Base-by-base conservation (phyloP, 2,888 invertebrate genomes). In the Eretmocerus hayati region DNA sequence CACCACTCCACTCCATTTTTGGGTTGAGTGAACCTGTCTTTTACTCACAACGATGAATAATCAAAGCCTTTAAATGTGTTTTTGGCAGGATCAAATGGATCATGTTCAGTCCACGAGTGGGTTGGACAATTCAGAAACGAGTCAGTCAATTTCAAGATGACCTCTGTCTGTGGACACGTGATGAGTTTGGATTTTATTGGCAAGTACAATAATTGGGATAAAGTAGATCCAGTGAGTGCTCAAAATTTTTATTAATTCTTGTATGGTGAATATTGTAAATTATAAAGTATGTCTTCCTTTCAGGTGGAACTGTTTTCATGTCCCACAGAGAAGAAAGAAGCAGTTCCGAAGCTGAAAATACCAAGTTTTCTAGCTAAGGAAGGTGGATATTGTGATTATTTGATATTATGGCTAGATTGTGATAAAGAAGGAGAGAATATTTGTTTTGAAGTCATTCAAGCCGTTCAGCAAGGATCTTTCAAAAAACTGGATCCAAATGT, bases 391-490 rank as follows among this genome's bases (percentile, higher is more conserved):
- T 87, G 87, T 60, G 93, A 95, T 64, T 89, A 83, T 71, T 76
- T 99, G 16, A 85, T 99, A 13, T 75, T 99, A 33, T 99, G 99
- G 99, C 77, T 99, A 20, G 99, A 99, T 86, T 99, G 99, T 75
- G 99, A 99, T 74, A 97, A 99, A 72, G 99, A 99, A 75, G 99
- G 99, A 42, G 99, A 99, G 76, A 99, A 99, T 73, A 99, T 99
- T 64, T 99, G 99, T 72, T 99, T 91, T 75, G 97, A 97, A 80
- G 83, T 84, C 4, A 77, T 82, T 74, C 78, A 80, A 60, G 83
- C 88, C 42, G 87, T 93, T 0, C 80, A 85, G 55, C 76, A 77
- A 21, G n/a, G n/a, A n/a, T n/a, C n/a, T n/a, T 44, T 22, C 5
- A 79, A 78, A 1, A 82, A 84, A 71, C 79, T 87, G 1, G 57